Evolutionary conservation across 2,113 vertebrate species (phyloP).

Genomic region (Macaca fascicularis): DNA sequence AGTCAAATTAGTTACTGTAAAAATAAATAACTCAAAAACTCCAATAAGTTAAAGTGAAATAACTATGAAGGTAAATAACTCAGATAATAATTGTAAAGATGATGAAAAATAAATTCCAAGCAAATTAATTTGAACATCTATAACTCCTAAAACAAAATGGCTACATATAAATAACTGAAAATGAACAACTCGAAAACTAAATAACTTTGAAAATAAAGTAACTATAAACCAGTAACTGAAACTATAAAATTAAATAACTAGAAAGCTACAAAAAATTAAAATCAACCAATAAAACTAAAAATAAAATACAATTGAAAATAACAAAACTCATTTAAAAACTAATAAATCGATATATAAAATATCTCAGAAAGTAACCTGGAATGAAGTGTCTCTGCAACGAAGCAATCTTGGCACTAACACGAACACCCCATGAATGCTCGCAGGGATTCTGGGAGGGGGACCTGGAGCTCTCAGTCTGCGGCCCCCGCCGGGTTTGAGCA

Average conservation of each 20-base stretch:
- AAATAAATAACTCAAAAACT: neutral
- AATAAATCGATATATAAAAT: neutral
- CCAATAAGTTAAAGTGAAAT: neutral
- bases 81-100: neutral
- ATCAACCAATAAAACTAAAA: neutral
- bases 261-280: neutral
- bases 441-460: accelerated
- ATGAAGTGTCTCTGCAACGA: neutral
- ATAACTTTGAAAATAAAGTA: neutral
- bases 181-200: neutral
- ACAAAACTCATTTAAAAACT: neutral
- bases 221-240: neutral
- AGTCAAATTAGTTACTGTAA: neutral
- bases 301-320: neutral
- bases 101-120: constrained; percentile 20
- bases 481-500: neutral
- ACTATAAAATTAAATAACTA: neutral
- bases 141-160: constrained; percentile 7
- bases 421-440: neutral
- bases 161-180: neutral
- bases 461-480: neutral
- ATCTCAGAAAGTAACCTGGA: neutral
- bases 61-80: neutral
- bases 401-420: too few relatives aligned
- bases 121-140: neutral